These are phyloP conservation scores for Ranitomeya imitator DNA, from an alignment of 2,113 vertebrate genomes.

Conservation along the genomic window DNA sequence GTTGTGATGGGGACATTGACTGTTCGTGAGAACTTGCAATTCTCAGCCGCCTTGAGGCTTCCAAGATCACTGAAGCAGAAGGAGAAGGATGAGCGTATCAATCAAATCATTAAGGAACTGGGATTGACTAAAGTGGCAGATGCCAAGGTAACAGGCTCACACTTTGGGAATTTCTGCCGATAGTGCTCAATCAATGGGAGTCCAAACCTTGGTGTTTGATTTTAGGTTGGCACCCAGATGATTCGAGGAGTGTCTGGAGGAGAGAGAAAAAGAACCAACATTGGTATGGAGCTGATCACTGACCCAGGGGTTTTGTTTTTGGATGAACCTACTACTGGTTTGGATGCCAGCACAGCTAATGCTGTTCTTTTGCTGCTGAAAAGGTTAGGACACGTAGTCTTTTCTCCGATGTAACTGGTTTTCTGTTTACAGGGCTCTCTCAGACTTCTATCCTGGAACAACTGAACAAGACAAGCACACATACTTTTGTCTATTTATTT, in stretches of 20 bases:
- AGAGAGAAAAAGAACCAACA: constrained; percentile 91
- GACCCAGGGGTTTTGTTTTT: constrained; percentile 90
- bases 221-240: constrained; percentile 89
- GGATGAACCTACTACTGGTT: constrained; percentile 92
- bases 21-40: constrained; percentile 89
- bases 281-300: constrained; percentile 93
- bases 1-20: constrained; percentile 94
- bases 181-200: neutral
- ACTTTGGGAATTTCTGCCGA: neutral
- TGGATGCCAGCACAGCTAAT: constrained; percentile 93
- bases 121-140: constrained; percentile 90
- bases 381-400: constrained; percentile 70
- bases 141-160: constrained; percentile 76
- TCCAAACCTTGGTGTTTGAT: neutral
- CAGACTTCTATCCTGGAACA: neutral
- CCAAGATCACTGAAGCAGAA: constrained; percentile 73
- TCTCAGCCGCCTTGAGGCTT: constrained; percentile 91
- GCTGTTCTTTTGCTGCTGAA: constrained; percentile 88
- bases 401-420: neutral
- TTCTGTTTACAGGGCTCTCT: neutral
- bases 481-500: neutral
- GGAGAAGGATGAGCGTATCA: constrained; percentile 80
- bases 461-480: neutral
- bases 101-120: constrained; percentile 81
- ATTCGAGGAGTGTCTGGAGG: constrained; percentile 89